A percentile compares a stretch with the other conserved stretches of the same genome.
Evolutionary conservation across 2,797 vertebrate species (phyloP).

Genomic region (Premnoplex brunnescens): DNA sequence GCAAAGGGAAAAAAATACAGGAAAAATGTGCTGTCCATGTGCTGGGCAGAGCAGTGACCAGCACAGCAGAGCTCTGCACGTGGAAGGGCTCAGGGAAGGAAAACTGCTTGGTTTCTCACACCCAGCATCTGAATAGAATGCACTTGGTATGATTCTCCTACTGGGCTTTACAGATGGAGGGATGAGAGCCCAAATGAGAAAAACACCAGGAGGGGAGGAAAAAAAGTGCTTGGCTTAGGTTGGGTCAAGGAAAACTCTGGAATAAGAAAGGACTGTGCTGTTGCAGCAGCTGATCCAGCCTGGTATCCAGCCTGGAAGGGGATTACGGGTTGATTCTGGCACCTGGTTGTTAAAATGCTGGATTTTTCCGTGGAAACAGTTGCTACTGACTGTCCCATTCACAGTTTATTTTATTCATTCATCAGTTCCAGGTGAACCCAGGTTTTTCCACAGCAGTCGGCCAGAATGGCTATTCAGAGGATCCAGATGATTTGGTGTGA

Average conservation of each 20-base stretch:
- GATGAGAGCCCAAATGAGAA: not conserved
- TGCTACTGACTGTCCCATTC: not conserved
- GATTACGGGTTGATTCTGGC: not conserved
- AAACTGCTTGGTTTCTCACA: not conserved
- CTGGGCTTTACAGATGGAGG: not conserved
- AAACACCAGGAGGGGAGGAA: fast-evolving
- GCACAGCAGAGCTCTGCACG: not conserved
- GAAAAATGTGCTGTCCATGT: not conserved
- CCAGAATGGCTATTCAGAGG: not conserved
- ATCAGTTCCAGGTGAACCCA: not conserved
- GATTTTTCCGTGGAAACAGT: slow-evolving; percentile 45
- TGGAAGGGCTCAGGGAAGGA: not conserved
- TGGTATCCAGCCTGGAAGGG: not conserved
- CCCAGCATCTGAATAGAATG: not conserved
- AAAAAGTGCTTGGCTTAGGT: not conserved
- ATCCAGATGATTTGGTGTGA: not conserved
- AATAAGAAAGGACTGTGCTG: not conserved
- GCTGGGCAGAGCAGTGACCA: not conserved
- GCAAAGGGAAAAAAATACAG: not conserved
- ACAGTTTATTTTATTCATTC: slow-evolving; percentile 4
- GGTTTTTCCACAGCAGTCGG: slow-evolving; percentile 6
- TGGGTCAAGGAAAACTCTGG: not conserved
- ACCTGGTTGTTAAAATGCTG: slow-evolving; percentile 5
- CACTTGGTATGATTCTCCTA: not conserved
- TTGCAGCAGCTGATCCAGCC: not conserved